Evolutionary conservation across 2,113 vertebrate genomes (phyloP), one percentile per base, ranked within the genome.

Genomic region (Paraplagusia blochii): DNA sequence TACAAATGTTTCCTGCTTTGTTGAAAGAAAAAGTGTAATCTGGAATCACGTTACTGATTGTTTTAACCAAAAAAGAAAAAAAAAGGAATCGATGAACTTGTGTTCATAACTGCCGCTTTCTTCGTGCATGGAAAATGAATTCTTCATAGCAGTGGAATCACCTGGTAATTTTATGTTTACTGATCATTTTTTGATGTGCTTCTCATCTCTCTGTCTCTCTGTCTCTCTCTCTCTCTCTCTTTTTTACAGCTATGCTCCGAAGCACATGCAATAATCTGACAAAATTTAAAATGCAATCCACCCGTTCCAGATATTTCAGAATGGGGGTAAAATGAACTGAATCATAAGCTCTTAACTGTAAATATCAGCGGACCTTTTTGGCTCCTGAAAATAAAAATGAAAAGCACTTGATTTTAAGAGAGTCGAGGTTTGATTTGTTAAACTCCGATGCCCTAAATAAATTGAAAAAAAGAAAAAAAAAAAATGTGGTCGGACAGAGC

Each of bases 361-460:
- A 71, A 88, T 83, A 82, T 57, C 51, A 71, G 46, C 58, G 53
- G 39, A 58, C 54, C 40, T 53, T 65, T 53, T 17, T 9, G 2
- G 42, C 45, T 59, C 69, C 56, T 57, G 40, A n/a, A 7, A 44
- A 44, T 10, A 15, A 72, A 77, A 79, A 79, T 76, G 47, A 4
- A 81, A 84, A 85, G 84, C 85, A 81, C 81, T 88, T 89, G 61
- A 69, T 69, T 77, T 75, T 76, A 69, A 63, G 72, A 71, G 81
- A 54, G 61, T 78, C 65, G 72, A 56, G 66, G 58, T 69, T 75
- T 70, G 61, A 66, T 80, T 81, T 66, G 67, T 75, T 83, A 48
- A 76, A 43, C 76, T 83, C 69, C 75, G 55, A 19, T 19, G 49
- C 56, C 45, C 64, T 63, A n/a, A 35, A 8, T 36, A 55, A 66